Percentiles rank a stretch among this genome's conserved stretches.
Evolutionary conservation across 2,113 vertebrate species (phyloP).

Genomic region (Diadophis punctatus): DNA sequence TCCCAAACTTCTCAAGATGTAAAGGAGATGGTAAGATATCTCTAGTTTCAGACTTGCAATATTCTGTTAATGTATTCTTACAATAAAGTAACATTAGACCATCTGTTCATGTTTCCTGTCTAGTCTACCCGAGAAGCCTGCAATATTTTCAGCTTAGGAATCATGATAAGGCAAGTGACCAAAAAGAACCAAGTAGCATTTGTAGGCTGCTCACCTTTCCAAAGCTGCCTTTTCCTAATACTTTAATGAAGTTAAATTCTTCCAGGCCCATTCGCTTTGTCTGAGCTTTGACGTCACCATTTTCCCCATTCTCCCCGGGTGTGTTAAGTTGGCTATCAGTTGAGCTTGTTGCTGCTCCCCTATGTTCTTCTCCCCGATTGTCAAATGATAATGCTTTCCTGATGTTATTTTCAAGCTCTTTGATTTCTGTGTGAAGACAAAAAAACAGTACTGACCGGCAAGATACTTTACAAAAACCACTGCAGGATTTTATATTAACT

Average conservation of each 20-base stretch:
- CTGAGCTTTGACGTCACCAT: constrained; percentile 87
- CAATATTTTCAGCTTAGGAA: neutral
- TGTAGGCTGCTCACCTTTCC: constrained; percentile 81
- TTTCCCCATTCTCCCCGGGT: constrained; percentile 79
- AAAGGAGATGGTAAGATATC: neutral
- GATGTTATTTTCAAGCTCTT: constrained; percentile 90
- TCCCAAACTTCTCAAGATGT: neutral
- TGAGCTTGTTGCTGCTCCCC: constrained; percentile 73
- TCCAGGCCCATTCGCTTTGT: constrained; percentile 85
- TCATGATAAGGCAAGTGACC: neutral
- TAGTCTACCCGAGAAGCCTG: neutral
- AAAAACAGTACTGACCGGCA: neutral
- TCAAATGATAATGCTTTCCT: constrained; percentile 90
- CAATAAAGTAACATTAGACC: neutral
- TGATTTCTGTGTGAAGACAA: constrained; percentile 75
- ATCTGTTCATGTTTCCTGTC: neutral
- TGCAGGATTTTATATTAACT: neutral
- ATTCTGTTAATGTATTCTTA: neutral
- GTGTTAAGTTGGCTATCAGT: constrained; percentile 67
- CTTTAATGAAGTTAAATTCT: constrained; percentile 97
- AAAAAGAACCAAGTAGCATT: neutral
- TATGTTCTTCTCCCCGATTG: constrained; percentile 86
- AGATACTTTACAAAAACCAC: neutral
- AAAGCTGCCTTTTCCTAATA: constrained; percentile 97
- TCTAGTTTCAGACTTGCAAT: neutral